phyloP scores from a whole-genome alignment of 37 sponge, comb jelly and placozoan genomes.

The Tethya wilhelma region DNA sequence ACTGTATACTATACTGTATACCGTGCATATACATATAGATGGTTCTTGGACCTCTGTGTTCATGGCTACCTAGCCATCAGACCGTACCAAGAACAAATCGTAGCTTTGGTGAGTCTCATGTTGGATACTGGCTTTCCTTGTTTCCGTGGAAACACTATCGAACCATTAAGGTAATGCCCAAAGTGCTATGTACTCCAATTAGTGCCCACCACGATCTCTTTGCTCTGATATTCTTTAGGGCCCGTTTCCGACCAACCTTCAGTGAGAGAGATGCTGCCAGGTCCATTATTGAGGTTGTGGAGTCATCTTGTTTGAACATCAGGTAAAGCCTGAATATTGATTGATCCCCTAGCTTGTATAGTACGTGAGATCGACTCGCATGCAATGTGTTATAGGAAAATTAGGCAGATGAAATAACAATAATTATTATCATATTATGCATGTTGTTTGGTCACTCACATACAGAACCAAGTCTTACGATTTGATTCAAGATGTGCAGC shows the following conservation, averaged over 20 bases:
- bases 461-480: conserved; percentile 71
- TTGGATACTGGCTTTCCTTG: conserved; percentile 96
- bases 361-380: too few relatives aligned
- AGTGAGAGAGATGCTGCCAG: conserved; percentile 77
- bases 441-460: too few relatives aligned
- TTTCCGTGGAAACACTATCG: conserved; percentile 93
- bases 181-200: not conserved
- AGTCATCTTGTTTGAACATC: conserved; percentile 68
- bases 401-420: too few relatives aligned
- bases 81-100: conserved; percentile 87
- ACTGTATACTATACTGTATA: not conserved
- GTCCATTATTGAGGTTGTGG: conserved; percentile 67
- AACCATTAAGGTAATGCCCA: conserved; percentile 57
- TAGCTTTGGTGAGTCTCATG: conserved; percentile 94
- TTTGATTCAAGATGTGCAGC: conserved; percentile 77
- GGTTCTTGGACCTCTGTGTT: conserved; percentile 91
- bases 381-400: too few relatives aligned
- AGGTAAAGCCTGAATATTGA: conserved; percentile 38
- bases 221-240: conserved; percentile 31
- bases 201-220: not conserved
- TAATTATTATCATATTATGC: too few relatives aligned
- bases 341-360: not conserved
- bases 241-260: conserved; percentile 70
- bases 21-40: conserved; percentile 60
- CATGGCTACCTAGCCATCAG: conserved; percentile 91